Base-by-base conservation (phyloP, 2,888 invertebrate species). In the Drosophila algonquin region DNA sequence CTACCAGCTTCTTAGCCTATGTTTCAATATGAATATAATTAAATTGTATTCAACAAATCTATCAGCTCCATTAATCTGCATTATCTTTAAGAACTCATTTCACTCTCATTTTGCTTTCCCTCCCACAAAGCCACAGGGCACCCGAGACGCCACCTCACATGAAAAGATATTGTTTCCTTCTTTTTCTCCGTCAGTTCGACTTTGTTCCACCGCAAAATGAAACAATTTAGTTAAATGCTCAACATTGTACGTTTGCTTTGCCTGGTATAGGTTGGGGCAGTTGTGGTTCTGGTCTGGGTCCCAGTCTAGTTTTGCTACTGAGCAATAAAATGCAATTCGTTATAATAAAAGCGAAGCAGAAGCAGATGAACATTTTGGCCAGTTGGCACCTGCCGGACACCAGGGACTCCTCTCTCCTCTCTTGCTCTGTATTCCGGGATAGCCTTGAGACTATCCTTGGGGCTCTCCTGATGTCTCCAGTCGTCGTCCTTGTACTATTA, bases 291-390 rank as follows among this genome's bases (percentile, higher is more conserved):
- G 32, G 32, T 32, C 32, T 32, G 32, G 3, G n/a, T 14, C 21
- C 12, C n/a, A 1, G 21, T 18, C 45, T 24, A 48, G 53, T 44
- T 51, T 16, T 32, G 32, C 32, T 14, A n/a, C 21, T 7, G 40
- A 55, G 62, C 70, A 61, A 70, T 70, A 71, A 71, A 70, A 71
- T 70, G 70, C 70, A 70, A 61, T 71, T 71, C 61, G 59, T 59
- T 51, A 9, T 47, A 46, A 58, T 45, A 35, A 27, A 27, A 14
- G 40, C 40, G 40, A 7, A n/a, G 40, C 14, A 40, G 40, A 40
- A 40, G 2, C 14, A 14, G 14, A 40, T 14, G 27, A 52, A 16
- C 24, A 46, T 35, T 56, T 65, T 32, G 44, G 52, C 44, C 27
- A 40, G 51, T 52, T 65, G 45, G 68, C 59, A 58, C 58, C 68